A percentile compares a stretch with the other conserved stretches of the same genome.
Conservation (phyloP, 2,888 invertebrate genomes). For the Sarcophaga rosellei region DNA sequence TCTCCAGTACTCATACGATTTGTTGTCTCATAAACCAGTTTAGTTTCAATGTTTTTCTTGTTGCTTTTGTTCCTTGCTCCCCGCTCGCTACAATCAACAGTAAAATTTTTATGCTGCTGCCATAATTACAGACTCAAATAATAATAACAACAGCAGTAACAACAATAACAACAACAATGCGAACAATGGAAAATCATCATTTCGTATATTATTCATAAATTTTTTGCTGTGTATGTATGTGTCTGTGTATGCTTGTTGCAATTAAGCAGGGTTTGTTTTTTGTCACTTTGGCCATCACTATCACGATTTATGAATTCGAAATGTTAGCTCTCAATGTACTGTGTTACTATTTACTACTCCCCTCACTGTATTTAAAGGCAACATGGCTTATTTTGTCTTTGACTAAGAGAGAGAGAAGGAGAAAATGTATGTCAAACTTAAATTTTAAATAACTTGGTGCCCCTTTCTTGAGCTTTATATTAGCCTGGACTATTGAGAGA, state of each 20-base stretch:
- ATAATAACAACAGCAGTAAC: not conserved
- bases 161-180: slow-evolving; percentile 1
- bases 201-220: slow-evolving; percentile 52
- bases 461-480: no score
- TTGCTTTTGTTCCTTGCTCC: not conserved
- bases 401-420: no score
- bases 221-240: not conserved
- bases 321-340: slow-evolving; percentile 3
- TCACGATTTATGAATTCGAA: slow-evolving; percentile 49
- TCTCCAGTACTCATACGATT: slow-evolving; percentile 40
- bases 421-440: no score
- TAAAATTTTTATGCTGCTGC: slow-evolving; percentile 23
- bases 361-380: no score
- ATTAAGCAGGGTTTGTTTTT: slow-evolving; percentile 38
- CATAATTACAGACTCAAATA: slow-evolving; percentile 31
- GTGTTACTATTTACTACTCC: no score
- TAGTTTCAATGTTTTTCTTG: slow-evolving; percentile 11
- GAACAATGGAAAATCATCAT: slow-evolving; percentile 3
- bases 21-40: slow-evolving; percentile 49
- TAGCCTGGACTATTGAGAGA: no score
- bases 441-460: no score
- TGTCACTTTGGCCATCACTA: slow-evolving; percentile 24
- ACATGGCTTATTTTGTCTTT: no score
- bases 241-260: slow-evolving; percentile 9
- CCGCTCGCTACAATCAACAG: slow-evolving; percentile 28